Base-by-base conservation (phyloP, 2,113 vertebrate genomes). In the Puma concolor region DNA sequence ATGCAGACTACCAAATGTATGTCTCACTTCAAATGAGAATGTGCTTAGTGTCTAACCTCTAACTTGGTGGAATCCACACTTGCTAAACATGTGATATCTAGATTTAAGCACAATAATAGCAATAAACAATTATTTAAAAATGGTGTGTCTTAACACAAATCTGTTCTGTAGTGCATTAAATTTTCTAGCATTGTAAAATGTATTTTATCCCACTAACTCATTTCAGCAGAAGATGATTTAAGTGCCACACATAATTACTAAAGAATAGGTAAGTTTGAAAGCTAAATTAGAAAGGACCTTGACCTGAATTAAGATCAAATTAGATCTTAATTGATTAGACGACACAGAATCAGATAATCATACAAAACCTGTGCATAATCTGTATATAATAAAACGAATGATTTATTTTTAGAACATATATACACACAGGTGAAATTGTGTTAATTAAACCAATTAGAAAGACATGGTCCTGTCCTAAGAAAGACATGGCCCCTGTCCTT, bases 181-280 rank as follows among this genome's bases (percentile, higher is more conserved):
- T 60, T 80, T 95, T 80, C 54, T 95, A 94, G 71, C 15, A 80
- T 27, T 71, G 2, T 81, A 81, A 97, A 85, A 86, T 48, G 9
- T 48, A 86, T 57, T 91, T 94, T 64, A 66, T 31, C 8, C 31
- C 14, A 66, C 25, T 86, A 95, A 88, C 52, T 91, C 21, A 36
- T 54, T 48, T 91, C 23, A 71, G 44, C 36, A 88, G 11, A 81
- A 29, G 57, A 86, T 48, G 4, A 54, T 25, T 90, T 74, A 57
- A 69, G 5, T 72, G 12, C 23, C 48, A 63, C 71, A 82, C 33
- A 79, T 63, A 67, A 89, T 86, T 4, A 60, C n/a, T 92, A 41
- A 96, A 97, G 67, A 95, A 21, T 74, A 36, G 5, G 52, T 71
- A 93, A 81, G n/a, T 64, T 66, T 74, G 29, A 95, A 89, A 84